Conservation (phyloP, 2,797 vertebrate species). For the Paguma larvata region DNA sequence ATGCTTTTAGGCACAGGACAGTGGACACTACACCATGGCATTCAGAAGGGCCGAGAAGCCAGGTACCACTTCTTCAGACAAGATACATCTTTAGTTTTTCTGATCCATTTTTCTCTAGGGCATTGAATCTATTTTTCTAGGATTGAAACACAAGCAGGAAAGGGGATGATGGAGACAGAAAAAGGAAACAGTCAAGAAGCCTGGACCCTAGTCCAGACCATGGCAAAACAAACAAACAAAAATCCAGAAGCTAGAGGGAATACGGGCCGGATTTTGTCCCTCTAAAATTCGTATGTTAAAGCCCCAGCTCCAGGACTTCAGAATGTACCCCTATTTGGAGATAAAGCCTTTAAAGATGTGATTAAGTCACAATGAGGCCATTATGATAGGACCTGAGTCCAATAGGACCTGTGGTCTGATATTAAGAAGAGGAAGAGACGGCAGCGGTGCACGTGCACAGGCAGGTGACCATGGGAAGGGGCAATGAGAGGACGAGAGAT, state of each 20-base stretch:
- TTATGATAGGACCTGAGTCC: neutral
- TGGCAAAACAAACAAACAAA: neutral
- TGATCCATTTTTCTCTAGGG: neutral
- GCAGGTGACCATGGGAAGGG: neutral
- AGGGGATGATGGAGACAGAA: neutral
- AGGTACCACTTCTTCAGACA: neutral
- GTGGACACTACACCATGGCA: fast-evolving
- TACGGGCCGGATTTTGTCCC: neutral
- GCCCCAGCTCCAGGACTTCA: neutral
- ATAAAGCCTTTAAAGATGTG: neutral
- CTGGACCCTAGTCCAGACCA: neutral
- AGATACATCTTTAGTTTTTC: neutral
- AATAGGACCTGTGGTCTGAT: neutral
- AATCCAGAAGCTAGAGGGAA: neutral
- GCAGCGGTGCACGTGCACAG: neutral
- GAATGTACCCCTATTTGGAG: neutral
- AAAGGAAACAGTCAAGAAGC: neutral
- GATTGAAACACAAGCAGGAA: neutral
- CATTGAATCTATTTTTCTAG: too few species aligned
- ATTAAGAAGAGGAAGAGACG: neutral
- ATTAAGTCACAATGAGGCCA: neutral
- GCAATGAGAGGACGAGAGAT: fast-evolving
- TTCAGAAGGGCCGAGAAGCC: neutral
- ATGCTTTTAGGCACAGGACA: neutral
- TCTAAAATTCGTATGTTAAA: neutral